Conservation (phyloP, 2,113 vertebrate genomes). For the Setophaga coronata region DNA sequence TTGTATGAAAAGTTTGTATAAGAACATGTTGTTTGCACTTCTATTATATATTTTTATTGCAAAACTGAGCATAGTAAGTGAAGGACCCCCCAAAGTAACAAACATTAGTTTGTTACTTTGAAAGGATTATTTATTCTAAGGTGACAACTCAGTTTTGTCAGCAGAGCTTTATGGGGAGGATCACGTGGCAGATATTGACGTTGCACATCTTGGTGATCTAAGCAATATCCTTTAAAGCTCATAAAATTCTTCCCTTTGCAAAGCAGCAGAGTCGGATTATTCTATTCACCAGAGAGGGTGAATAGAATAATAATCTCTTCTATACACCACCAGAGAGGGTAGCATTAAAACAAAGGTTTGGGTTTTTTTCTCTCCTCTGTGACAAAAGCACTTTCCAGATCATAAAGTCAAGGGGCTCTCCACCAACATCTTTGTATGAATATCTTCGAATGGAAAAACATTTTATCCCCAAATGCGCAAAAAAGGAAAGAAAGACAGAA, state of each 20-base stretch:
- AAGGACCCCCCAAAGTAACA: too few species aligned
- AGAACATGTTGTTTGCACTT: not conserved
- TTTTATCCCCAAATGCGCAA: not conserved
- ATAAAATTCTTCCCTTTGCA: not conserved
- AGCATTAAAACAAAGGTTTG: not conserved
- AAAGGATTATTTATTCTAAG: not conserved
- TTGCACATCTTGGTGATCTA: constrained; percentile 11
- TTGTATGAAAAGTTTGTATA: not conserved
- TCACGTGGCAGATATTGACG: not conserved
- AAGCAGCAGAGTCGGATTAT: not conserved
- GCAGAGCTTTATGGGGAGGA: not conserved
- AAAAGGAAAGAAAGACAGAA: not conserved
- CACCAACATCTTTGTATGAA: not conserved
- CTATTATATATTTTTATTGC: not conserved
- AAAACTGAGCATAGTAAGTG: not conserved
- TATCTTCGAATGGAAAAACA: not conserved
- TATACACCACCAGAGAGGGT: not conserved
- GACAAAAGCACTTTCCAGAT: not conserved
- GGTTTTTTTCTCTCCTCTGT: rapidly evolving
- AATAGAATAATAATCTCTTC: not conserved
- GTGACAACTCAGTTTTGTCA: not conserved
- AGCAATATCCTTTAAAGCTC: not conserved
- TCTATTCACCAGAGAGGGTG: not conserved
- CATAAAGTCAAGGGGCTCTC: not conserved
- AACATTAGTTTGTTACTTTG: not conserved